These are phyloP conservation scores for Acridotheres tristis DNA, from an alignment of 2,797 vertebrate species.

Conservation along the genomic window DNA sequence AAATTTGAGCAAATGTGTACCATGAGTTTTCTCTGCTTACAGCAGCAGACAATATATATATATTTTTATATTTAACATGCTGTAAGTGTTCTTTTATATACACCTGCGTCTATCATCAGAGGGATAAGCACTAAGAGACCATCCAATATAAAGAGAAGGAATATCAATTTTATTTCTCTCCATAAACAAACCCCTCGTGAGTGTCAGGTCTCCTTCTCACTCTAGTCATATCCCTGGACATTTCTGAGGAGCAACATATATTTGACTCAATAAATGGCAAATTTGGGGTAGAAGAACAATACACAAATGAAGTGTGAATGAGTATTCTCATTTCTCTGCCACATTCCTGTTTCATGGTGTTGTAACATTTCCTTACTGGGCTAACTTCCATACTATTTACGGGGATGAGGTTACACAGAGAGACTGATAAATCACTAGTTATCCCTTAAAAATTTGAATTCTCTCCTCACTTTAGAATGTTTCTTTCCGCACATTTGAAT, in stretches of 20 bases:
- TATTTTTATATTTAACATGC: neutral
- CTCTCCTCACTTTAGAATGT: neutral
- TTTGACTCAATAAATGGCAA: neutral
- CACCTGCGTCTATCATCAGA: neutral
- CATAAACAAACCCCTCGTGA: neutral
- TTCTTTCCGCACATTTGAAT: neutral
- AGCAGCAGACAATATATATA: neutral
- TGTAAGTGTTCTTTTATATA: neutral
- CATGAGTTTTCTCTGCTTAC: neutral
- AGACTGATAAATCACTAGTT: slow-evolving; percentile 10
- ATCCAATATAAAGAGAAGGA: neutral
- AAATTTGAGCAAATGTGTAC: neutral
- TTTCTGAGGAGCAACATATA: neutral
- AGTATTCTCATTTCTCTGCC: slow-evolving; percentile 19
- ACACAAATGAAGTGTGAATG: slow-evolving; percentile 17
- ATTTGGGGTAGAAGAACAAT: neutral
- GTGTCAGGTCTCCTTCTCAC: neutral
- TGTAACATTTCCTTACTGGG: slow-evolving; percentile 54
- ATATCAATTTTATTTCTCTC: neutral
- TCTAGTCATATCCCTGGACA: neutral
- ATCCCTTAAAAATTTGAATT: neutral
- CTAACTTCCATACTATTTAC: slow-evolving; percentile 7
- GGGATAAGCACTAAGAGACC: neutral
- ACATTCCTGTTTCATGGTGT: slow-evolving; percentile 31
- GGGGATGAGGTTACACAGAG: neutral